Base-by-base conservation (phyloP, 2,113 vertebrate genomes). In the Mustela lutreola region DNA sequence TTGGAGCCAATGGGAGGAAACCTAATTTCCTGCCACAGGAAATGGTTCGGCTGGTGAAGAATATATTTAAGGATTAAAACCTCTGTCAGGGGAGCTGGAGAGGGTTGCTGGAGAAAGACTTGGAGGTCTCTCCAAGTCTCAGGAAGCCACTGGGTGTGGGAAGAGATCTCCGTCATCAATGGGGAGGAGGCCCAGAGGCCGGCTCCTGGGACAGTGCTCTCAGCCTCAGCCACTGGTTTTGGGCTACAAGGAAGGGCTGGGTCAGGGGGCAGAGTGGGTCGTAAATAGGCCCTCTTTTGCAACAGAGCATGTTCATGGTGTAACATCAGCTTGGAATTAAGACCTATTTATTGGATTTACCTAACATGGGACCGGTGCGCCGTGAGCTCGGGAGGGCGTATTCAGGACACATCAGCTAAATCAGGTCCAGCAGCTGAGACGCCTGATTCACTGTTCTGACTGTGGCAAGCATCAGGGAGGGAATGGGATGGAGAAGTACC, bases 1-100 rank as follows among this genome's bases (percentile, higher is more conserved):
- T 96, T 96, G 94, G 67, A 95, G 97, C 95, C 94, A 93, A 70
- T 97, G 97, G 97, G 94, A 98, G 95, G 96, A 97, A 97, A 82
- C 76, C 21, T 89, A 84, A 58, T 81, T 97, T 98, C 96, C 96
- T 98, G 95, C 89, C 83, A 86, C 71, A 92, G 91, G 90, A 97
- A 98, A 97, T 56, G 42, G 60, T 78, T 82, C 65, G 88, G 92
- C 21, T 93, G 65, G 97, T 90, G 86, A 84, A 96, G 94, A 95
- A 81, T 70, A 62, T 82, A 88, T 92, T 56, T 60, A 89, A 91
- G 26, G 84, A 60, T 81, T 96, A 85, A 92, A 86, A 56, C 85
- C 88, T 94, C 91, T 75, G 50, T 67, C 88, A 53, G 8, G 93
- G 60, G 53, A 95, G 28, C 28, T 65, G 15, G 45, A 84, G 5